Conservation (phyloP, 2,797 vertebrate species). For the Rhabdomys pumilio region DNA sequence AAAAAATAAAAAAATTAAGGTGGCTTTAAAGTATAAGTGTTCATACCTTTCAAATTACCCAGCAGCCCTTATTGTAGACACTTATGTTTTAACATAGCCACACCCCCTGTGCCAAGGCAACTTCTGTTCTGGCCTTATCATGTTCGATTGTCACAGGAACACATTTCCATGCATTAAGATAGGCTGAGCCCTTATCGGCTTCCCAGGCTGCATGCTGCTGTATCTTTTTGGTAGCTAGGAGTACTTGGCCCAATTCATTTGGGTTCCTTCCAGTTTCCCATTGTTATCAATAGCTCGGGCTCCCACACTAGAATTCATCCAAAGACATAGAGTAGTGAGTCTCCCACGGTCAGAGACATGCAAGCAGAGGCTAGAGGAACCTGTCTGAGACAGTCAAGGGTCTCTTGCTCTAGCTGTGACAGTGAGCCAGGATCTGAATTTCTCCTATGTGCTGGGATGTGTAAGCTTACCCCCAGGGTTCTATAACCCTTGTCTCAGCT, state of each 20-base stretch:
- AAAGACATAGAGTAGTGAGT: not conserved
- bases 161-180: conserved; percentile 59
- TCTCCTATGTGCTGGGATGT: not conserved
- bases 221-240: not conserved
- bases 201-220: not conserved
- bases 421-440: not conserved
- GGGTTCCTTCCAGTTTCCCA: conserved; percentile 58
- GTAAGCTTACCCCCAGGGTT: not conserved
- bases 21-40: not conserved
- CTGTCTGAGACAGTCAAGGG: not conserved
- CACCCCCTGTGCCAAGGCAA: conserved; percentile 18
- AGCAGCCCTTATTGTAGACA: not conserved
- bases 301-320: conserved; percentile 20
- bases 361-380: not conserved
- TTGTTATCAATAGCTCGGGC: not conserved
- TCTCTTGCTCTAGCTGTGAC: not conserved
- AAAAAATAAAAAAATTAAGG: not conserved
- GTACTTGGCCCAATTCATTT: not conserved
- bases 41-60: conserved; percentile 33
- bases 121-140: conserved; percentile 50
- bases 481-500: not conserved
- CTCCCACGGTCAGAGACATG: not conserved
- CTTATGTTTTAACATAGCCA: not conserved
- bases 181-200: conserved; percentile 24
- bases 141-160: not conserved